These are phyloP conservation scores for Latrodectus elegans DNA, from an alignment of 2,888 invertebrate genomes.

Conservation along the genomic window DNA sequence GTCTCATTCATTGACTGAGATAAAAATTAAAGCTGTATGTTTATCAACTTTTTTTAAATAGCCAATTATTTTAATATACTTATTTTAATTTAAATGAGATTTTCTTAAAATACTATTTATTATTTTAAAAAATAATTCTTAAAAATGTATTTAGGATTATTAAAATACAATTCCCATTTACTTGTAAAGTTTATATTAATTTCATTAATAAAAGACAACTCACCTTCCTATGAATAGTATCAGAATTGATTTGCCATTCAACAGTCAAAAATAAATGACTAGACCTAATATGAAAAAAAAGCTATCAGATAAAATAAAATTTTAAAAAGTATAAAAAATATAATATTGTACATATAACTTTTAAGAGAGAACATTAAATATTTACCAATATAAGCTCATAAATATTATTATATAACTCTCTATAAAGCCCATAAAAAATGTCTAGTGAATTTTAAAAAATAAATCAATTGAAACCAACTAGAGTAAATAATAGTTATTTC, in stretches of 20 bases:
- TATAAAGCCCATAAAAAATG: background rate
- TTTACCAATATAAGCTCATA: background rate
- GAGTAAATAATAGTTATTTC: background rate
- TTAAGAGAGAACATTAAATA: background rate
- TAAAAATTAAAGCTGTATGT: too few relatives aligned
- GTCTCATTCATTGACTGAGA: too few relatives aligned
- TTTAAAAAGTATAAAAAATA: background rate
- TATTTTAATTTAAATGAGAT: too few relatives aligned
- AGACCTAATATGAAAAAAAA: conserved; percentile 19
- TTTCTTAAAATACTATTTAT: background rate
- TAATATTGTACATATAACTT: background rate
- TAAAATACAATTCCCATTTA: background rate
- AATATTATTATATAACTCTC: background rate
- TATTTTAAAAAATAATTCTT: background rate
- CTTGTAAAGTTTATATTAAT: background rate
- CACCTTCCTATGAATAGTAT: conserved; percentile 39
- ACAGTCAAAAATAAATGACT: conserved; percentile 29
- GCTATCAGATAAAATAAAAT: background rate
- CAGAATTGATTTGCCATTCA: conserved; percentile 36
- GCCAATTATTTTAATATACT: too few relatives aligned
- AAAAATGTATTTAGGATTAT: background rate
- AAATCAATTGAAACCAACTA: background rate
- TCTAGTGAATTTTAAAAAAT: background rate
- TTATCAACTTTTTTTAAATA: background rate
- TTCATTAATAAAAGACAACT: background rate